Base-by-base conservation (phyloP, 2,113 vertebrate species). In the Oncorhynchus mykiss region DNA sequence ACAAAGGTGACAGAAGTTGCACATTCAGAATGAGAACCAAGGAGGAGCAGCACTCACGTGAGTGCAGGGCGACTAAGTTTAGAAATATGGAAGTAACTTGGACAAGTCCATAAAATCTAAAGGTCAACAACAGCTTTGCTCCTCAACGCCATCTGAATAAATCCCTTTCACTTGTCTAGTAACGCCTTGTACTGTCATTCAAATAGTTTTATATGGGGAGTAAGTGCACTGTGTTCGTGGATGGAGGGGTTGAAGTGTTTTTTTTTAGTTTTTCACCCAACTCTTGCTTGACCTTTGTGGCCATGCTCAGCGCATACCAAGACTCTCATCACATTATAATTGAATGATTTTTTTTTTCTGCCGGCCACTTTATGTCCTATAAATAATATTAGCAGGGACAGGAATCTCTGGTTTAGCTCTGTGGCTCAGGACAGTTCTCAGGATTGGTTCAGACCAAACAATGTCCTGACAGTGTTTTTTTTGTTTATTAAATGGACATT, bases 291-390 rank as follows among this genome's bases (percentile, higher is more conserved):
- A 54, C 64, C 73, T 25, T 67, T 62, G 39, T 75, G 51, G 51
- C 45, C 24, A 16, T 27, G 39, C 51, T 14, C 25, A 51, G 34
- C 25, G 29, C n/a, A 51, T 67, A 20, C 22, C 62, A 67, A 51
- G 65, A 49, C 25, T 75, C 48, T 67, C 64, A 67, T 75, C 39
- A 29, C 64, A 75, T 74, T 18, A 45, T 57, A 49, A 75, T 67
- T 75, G 67, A 51, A 75, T 75, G 64, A 75, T n/a, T n/a, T n/a
- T n/a, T n/a, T n/a, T n/a, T 64, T 74, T n/a, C n/a, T 31, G 14
- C 22, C 6, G 22, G 8, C 48, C 65, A 75, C 73, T 67, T 74
- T 27, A 65, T 49, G 22, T 48, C 62, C 39, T 67, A 74, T 74
- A 67, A 67, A 74, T 67, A 75, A 68, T 75, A 49, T 18, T 39